These are phyloP conservation scores for Mesorhabditis belari DNA, from an alignment of 2,888 invertebrate genomes.

Conservation along the genomic window DNA sequence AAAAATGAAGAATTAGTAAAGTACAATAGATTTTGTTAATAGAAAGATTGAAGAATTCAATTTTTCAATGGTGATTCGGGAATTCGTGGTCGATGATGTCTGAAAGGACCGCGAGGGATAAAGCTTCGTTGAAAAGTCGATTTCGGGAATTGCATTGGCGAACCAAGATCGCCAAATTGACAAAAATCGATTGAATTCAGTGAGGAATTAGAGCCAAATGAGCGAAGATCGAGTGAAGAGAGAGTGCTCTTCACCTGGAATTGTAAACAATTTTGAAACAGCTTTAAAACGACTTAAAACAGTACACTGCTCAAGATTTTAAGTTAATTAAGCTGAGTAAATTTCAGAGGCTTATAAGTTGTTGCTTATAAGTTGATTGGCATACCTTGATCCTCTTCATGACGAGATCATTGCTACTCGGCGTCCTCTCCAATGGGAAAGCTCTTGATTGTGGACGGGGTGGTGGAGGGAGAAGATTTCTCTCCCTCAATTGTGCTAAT, in stretches of 20 bases:
- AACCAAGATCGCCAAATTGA: slow-evolving; percentile 21
- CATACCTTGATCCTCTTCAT: slow-evolving; percentile 35
- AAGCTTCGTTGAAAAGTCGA: slow-evolving; percentile 61
- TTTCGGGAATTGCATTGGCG: slow-evolving; percentile 22
- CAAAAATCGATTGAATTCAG: slow-evolving; percentile 22
- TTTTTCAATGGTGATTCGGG: neutral
- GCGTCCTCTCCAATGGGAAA: slow-evolving; percentile 18
- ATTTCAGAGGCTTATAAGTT: too few relatives aligned
- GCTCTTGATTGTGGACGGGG: slow-evolving; percentile 14
- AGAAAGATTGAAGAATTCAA: too few relatives aligned
- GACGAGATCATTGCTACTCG: slow-evolving; percentile 27
- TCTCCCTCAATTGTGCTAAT: slow-evolving; percentile 13
- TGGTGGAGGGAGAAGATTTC: slow-evolving; percentile 10
- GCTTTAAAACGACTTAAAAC: too few relatives aligned
- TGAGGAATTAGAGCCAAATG: slow-evolving; percentile 29
- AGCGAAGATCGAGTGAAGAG: slow-evolving; percentile 29
- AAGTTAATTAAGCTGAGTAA: too few relatives aligned
- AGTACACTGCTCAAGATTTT: neutral
- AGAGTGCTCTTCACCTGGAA: slow-evolving; percentile 27
- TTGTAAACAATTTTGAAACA: too few relatives aligned
- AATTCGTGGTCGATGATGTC: neutral
- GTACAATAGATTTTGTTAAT: too few relatives aligned
- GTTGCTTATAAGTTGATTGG: too few relatives aligned
- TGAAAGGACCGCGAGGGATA: slow-evolving; percentile 66
- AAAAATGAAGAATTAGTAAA: too few relatives aligned